phyloP scores from a whole-genome alignment of 2,888 invertebrate genomes.

The Cephus pulcher region DNA sequence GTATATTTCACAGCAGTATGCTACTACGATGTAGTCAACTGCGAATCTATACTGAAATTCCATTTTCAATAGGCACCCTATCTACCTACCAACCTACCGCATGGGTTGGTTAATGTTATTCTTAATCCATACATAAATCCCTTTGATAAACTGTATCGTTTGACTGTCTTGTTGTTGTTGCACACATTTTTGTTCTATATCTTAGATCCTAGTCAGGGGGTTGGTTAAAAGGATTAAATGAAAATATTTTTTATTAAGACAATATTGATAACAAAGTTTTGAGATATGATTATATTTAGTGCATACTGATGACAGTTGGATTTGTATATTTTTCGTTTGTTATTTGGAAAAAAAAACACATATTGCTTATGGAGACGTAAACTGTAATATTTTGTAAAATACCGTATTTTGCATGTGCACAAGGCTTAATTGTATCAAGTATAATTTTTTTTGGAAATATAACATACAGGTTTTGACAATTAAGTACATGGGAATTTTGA shows the following conservation, averaged over 20 bases:
- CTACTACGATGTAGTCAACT: background rate
- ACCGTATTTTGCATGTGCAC: no score
- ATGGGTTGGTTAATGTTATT: background rate
- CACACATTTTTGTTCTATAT: background rate
- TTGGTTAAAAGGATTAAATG: background rate
- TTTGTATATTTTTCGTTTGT: no score
- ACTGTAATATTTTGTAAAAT: no score
- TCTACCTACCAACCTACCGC: background rate
- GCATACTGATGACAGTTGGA: no score
- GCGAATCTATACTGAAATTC: conserved; percentile 5
- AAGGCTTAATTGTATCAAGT: no score
- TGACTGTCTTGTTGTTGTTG: background rate
- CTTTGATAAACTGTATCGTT: background rate
- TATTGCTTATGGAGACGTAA: no score
- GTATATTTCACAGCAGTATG: background rate
- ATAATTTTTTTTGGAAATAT: background rate
- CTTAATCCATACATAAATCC: background rate
- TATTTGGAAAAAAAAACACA: no score
- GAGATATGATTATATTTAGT: no score
- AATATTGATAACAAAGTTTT: no score
- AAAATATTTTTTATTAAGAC: no score
- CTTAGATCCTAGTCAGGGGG: background rate
- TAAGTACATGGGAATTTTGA: no score
- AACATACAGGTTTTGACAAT: no score
- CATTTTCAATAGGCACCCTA: conserved; percentile 2